Evolutionary conservation across 1,140 invertebrate genomes (phyloP), one percentile per base, ranked within the genome.

Genomic region (Aphelinus certus): DNA sequence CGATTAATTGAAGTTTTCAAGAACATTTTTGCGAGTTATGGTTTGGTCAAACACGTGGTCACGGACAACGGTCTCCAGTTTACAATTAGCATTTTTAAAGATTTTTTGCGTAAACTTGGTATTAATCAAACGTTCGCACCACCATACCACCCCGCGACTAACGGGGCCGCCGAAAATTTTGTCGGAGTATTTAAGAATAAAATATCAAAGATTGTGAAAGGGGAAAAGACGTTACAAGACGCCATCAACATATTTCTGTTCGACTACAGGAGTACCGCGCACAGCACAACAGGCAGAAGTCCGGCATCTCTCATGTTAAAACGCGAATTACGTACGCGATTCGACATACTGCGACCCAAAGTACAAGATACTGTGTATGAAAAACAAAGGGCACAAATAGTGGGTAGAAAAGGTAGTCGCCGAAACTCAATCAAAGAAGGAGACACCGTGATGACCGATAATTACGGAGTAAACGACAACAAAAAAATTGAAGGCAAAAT

Each of bases 241-340:
- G 77, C 80, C 9, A 62, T 83, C 55, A 67, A 69, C 62, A 66
- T 68, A 7, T 84, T 82, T 73, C 76, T 84, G 26, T 73, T 82
- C 60, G 48, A 61, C 3, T 84, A 84, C 73, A 65, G 82, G 5
- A 79, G 77, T 63, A 80, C 79, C 1, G 64, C 79, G 64, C 83
- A 85, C 74, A 68, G 45, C 7, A 81, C 81, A 68, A 83, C 80
- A 68, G 80, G 76, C 48, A 64, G 51, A 73, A 63, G 66, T 6
- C 79, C 79, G 7, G 67, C 73, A 10, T 75, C n/a, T 7, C 47
- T 75, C 3, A 60, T 75, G 45, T 69, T 3, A 2, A 63, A 55
- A n/a, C 1, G 66, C 46, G 65, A 75, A 48, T 9, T 69, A 2
- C 66, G 60, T 56, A 75, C 57, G 2, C 58, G 73, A 9, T 69